A percentile compares a stretch with the other conserved stretches of the same genome.
Evolutionary conservation across 2,797 vertebrate species (phyloP).

Genomic region (Sebastolobus alascanus): DNA sequence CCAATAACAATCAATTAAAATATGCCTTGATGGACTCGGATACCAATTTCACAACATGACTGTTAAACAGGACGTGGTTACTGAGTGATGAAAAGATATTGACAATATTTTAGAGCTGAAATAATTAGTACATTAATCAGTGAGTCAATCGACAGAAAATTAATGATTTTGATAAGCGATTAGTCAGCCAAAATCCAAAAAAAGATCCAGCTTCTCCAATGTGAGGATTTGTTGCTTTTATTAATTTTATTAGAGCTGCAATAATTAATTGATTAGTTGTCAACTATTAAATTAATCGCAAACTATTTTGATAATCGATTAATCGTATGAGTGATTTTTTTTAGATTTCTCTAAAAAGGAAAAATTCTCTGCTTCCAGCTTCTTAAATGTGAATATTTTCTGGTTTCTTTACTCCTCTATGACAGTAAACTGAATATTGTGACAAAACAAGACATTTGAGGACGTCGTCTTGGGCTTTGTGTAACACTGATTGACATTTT

Average conservation of each 20-base stretch:
- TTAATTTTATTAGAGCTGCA: too few relatives aligned
- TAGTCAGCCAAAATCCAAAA: not conserved
- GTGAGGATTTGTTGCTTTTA: not conserved
- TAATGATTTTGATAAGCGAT: not conserved
- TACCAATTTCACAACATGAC: not conserved
- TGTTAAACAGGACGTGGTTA: not conserved
- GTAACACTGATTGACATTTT: rapidly evolving
- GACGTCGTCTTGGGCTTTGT: too few relatives aligned
- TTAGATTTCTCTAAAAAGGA: too few relatives aligned
- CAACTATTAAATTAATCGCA: too few relatives aligned
- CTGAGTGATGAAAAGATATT: not conserved
- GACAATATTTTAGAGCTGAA: not conserved
- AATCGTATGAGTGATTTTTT: too few relatives aligned
- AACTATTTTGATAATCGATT: too few relatives aligned
- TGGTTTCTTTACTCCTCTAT: too few relatives aligned
- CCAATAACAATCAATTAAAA: not conserved
- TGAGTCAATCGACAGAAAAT: not conserved
- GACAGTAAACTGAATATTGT: too few relatives aligned
- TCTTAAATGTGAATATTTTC: too few relatives aligned
- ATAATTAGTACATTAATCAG: not conserved
- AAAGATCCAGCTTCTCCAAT: not conserved
- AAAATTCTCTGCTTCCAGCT: too few relatives aligned
- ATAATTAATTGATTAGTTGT: too few relatives aligned
- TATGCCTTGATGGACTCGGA: not conserved
- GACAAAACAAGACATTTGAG: rapidly evolving